Base-by-base conservation (phyloP, 2,113 vertebrate genomes). In the Cyphomyrus plagiostoma region DNA sequence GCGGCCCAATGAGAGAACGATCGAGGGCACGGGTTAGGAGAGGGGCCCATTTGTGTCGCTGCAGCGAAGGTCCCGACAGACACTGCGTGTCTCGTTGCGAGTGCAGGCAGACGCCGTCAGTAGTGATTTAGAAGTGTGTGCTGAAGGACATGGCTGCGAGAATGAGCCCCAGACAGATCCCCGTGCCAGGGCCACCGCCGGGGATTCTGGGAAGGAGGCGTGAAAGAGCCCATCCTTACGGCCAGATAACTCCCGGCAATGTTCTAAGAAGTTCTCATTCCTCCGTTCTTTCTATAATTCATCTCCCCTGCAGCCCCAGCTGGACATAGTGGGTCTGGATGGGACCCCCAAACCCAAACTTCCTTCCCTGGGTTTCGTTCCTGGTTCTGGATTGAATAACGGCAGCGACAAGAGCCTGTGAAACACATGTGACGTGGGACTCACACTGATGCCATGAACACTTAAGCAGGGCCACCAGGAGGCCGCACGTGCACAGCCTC, bases 1-100 rank as follows among this genome's bases (percentile, higher is more conserved):
- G 70, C 74, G 56, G 88, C 23, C 74, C 35, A 89, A 90, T 90
- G 82, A 89, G 86, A 88, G 42, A 49, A 89, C 58, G 53, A 83
- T 88, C 7, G 35, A 80, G 86, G 89, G 90, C 49, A 17, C 48
- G 39, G 84, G 89, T 89, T 46, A 46, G 3, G 46, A 10, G 88
- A 30, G 39, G n/a, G 88, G 74, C 26, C 26, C 49, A 17, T 53
- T 30, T 46, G 23, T 39, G 30, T 58, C 9, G 62, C 46, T 15
- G 88, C 58, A 23, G 89, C 87, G 48, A 52, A 42, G 19, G 46
- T 90, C 49, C 53, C 56, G 84, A 42, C n/a, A n/a, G n/a, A n/a
- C n/a, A n/a, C n/a, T n/a, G n/a, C 52, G 80, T 46, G 48, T 48
- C 52, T 53, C 58, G 5, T 19, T 86, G 70, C 84, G 7, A 89